These are phyloP conservation scores for Eremophila alpestris DNA, from an alignment of 2,797 vertebrate genomes.

Conservation along the genomic window DNA sequence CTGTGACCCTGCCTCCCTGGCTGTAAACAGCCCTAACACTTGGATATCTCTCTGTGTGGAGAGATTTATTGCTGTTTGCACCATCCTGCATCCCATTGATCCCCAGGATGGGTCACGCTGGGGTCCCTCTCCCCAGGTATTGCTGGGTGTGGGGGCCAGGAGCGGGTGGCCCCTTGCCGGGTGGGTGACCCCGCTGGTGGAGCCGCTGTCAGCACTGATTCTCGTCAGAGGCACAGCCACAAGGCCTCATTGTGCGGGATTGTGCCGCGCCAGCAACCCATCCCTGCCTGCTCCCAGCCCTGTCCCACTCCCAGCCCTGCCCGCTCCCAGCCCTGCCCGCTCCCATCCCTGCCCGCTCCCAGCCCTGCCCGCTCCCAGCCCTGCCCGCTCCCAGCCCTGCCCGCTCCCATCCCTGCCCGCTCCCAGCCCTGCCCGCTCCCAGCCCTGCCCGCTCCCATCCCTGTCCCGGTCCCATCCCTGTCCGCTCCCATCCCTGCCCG, in stretches of 20 bases:
- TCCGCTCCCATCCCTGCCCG: too few species aligned
- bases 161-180: rapidly evolving
- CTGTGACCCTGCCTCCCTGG: not conserved
- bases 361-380: too few species aligned
- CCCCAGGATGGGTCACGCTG: not conserved
- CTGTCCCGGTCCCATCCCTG: too few species aligned
- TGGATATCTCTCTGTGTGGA: rapidly evolving
- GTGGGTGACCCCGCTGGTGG: not conserved
- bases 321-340: too few species aligned
- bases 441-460: too few species aligned
- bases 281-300: not conserved
- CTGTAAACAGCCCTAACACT: not conserved
- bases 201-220: slow-evolving; percentile 56
- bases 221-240: slow-evolving; percentile 19
- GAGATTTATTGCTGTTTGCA: not conserved
- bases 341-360: too few species aligned
- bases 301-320: not conserved
- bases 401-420: too few species aligned
- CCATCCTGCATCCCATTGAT: not conserved
- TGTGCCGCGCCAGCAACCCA: not conserved
- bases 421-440: too few species aligned
- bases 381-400: too few species aligned
- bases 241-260: slow-evolving; percentile 52
- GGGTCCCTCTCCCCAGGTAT: not conserved
- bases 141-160: not conserved